phyloP scores from a whole-genome alignment of 2,113 vertebrate genomes.

The Cynoglossus semilaevis region DNA sequence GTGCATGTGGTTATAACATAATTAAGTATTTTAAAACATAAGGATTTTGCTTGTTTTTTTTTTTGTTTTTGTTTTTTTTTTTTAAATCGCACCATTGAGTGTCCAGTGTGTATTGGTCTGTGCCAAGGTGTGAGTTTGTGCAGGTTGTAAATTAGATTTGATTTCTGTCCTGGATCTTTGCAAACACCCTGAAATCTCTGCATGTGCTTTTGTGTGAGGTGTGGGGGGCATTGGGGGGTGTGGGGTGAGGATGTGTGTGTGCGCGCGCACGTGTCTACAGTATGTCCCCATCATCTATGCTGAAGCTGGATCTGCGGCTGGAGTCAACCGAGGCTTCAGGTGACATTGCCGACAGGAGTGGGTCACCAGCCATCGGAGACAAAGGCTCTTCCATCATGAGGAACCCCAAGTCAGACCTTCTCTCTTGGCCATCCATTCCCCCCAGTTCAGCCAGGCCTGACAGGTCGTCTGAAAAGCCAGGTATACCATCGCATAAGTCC shows the following conservation, averaged over 20 bases:
- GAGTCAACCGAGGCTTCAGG: constrained; percentile 92
- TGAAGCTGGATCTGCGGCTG: constrained; percentile 97
- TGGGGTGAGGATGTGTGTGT: constrained; percentile 17
- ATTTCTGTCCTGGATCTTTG: neutral
- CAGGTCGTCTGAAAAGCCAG: constrained; percentile 81
- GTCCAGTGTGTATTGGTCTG: neutral
- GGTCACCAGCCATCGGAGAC: constrained; percentile 88
- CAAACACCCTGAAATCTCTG: neutral
- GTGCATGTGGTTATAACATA: neutral
- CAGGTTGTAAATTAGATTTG: neutral
- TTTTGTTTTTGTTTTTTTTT: constrained; percentile 15
- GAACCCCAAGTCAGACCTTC: constrained; percentile 86
- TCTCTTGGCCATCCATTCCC: constrained; percentile 79
- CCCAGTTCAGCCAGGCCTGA: constrained; percentile 80
- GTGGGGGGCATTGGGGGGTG: too few relatives aligned
- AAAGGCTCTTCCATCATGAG: constrained; percentile 94
- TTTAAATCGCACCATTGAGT: neutral
- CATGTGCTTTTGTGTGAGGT: neutral
- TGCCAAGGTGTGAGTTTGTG: neutral
- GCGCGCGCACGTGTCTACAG: constrained; percentile 70
- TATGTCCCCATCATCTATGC: constrained; percentile 95
- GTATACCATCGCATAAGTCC: constrained; percentile 84
- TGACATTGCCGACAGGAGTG: constrained; percentile 93
- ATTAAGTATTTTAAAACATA: constrained; percentile 4
- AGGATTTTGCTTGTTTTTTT: neutral